Evolutionary conservation across 1,140 invertebrate species (phyloP), one percentile per base, ranked within the genome.

Genomic region (Papilio machaon): DNA sequence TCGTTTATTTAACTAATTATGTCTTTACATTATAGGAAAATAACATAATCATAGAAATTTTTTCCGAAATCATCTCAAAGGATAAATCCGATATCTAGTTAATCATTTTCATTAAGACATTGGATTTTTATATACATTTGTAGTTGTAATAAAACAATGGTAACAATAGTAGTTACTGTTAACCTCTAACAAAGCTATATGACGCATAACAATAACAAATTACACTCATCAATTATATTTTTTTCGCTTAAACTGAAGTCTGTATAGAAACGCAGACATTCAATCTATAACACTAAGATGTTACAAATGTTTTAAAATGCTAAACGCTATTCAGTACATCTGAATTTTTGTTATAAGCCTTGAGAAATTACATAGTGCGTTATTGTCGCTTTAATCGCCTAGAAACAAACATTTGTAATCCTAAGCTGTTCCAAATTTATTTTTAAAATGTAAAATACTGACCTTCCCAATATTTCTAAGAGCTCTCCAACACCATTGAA

Each of bases 401-500:
- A 64, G 13, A 64, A 52, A 52, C 5, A 64, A 64, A 64, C 9
- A 23, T 7, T 23, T 5, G 19, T 60, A 58, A 19, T 5, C 52
- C 1, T 58, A 0, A 64, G 60, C 5, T 10, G 2, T 58, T 58
- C 54, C n/a, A 58, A 19, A 9, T n/a, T 8, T 58, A 58, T 17
- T 58, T 58, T 19, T 23, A 23, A 19, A 73, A 46, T 60, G 47
- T 76, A 74, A 83, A 85, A 76, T 74, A 85, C 88, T 89, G 85
- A 96, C 95, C 96, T 97, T 95, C 99, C 99, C 94, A 99, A 96
- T 94, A 99, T 99, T 97, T 99, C 99, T 89, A 99, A 96, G 89
- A 99, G 96, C 95, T 99, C 99, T 83, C 98, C 99, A 83, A 99
- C 98, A 85, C 99, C 99, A 95, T 99, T 99, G 95, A 99, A 99